Evolutionary conservation across 2,888 invertebrate species (phyloP).

Genomic region (Limnephilus rhombicus): DNA sequence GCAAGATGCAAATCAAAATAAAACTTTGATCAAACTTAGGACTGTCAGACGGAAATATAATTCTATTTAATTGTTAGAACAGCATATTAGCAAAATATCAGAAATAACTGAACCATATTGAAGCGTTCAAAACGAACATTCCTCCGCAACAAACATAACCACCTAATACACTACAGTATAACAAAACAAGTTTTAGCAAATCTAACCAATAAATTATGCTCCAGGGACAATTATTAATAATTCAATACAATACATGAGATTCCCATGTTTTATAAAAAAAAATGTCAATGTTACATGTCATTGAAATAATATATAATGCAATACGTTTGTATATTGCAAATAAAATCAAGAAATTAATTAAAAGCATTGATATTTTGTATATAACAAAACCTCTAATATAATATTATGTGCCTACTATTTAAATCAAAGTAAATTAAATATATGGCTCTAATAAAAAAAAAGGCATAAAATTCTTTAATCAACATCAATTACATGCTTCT

Average conservation of each 20-base stretch:
- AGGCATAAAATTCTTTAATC: background rate
- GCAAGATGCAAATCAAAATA: background rate
- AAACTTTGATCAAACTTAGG: background rate
- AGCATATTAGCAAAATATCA: background rate
- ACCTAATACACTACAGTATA: background rate
- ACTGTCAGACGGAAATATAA: background rate
- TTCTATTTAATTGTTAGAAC: background rate
- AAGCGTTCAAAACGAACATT: background rate
- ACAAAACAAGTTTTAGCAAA: background rate
- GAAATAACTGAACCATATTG: background rate
- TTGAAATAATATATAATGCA: background rate
- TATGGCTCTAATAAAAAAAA: background rate
- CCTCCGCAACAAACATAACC: background rate
- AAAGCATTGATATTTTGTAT: background rate
- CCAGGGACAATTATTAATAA: background rate
- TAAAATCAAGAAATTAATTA: background rate
- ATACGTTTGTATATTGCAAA: background rate
- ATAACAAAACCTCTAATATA: background rate
- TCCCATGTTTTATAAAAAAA: background rate
- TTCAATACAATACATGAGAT: background rate
- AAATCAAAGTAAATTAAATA: background rate
- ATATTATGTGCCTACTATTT: background rate
- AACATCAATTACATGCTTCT: constrained; percentile 1
- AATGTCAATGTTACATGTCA: background rate
- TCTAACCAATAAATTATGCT: background rate